Conservation (phyloP, 2,113 vertebrate genomes). For the Ameiurus melas region DNA sequence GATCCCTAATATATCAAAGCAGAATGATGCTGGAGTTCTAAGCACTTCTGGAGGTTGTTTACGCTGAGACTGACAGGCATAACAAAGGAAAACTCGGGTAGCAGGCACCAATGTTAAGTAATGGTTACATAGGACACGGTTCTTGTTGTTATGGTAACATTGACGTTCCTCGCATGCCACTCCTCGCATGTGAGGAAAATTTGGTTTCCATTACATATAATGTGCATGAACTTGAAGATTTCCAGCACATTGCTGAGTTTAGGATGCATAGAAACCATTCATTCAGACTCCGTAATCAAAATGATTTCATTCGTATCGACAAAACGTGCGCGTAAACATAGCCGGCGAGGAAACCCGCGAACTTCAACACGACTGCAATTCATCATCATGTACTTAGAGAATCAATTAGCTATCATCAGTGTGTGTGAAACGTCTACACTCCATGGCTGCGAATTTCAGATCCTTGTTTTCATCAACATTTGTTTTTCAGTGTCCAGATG, state of each 20-base stretch:
- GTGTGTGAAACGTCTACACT: conserved; percentile 5
- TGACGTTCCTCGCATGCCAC: neutral
- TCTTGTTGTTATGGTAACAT: conserved; percentile 26
- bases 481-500: conserved; percentile 5
- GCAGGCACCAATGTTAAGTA: conserved; percentile 10
- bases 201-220: neutral
- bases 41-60: neutral
- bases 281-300: neutral
- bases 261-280: neutral
- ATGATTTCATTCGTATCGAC: neutral
- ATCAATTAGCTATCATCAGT: conserved; percentile 51
- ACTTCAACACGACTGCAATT: conserved; percentile 43
- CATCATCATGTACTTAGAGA: conserved; percentile 50
- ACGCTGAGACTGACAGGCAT: conserved; percentile 4
- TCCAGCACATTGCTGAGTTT: neutral
- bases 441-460: neutral
- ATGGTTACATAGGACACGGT: neutral
- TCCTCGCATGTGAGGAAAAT: neutral
- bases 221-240: neutral
- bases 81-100: conserved; percentile 10
- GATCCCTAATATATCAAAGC: neutral
- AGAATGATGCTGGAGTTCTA: neutral
- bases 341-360: conserved; percentile 34
- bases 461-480: conserved; percentile 5
- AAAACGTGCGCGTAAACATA: neutral